phyloP scores from a whole-genome alignment of 2,113 vertebrate genomes.

The Callocephalon fimbriatum region DNA sequence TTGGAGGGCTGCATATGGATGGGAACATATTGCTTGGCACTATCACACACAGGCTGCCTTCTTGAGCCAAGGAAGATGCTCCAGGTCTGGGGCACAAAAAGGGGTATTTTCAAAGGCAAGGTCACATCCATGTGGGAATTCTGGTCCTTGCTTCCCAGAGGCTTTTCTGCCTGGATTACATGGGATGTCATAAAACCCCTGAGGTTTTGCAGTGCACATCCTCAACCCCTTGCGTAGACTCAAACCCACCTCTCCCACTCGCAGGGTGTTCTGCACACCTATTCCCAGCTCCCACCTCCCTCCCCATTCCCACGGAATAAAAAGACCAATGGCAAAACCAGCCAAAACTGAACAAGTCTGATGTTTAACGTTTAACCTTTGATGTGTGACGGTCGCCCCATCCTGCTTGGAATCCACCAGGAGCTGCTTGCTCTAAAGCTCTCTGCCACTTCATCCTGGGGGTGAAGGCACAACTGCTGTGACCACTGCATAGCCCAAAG shows the following conservation, averaged over 20 bases:
- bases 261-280: neutral
- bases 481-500: rapidly evolving
- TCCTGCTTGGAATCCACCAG: rapidly evolving
- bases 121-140: neutral
- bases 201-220: neutral
- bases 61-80: neutral
- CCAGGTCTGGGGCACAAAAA: neutral
- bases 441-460: neutral
- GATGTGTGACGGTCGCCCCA: neutral
- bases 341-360: neutral
- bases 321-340: neutral
- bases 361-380: neutral
- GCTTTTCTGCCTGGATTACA: neutral
- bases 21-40: neutral
- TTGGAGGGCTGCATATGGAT: neutral
- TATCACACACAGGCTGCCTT: rapidly evolving
- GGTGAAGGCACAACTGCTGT: neutral
- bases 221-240: neutral
- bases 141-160: neutral
- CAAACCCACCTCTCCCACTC: neutral
- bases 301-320: neutral
- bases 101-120: neutral
- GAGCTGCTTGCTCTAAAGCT: neutral
- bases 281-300: neutral
- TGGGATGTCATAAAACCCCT: rapidly evolving